Conservation (phyloP, 2,113 vertebrate genomes). For the Cyphomyrus plagiostoma region DNA sequence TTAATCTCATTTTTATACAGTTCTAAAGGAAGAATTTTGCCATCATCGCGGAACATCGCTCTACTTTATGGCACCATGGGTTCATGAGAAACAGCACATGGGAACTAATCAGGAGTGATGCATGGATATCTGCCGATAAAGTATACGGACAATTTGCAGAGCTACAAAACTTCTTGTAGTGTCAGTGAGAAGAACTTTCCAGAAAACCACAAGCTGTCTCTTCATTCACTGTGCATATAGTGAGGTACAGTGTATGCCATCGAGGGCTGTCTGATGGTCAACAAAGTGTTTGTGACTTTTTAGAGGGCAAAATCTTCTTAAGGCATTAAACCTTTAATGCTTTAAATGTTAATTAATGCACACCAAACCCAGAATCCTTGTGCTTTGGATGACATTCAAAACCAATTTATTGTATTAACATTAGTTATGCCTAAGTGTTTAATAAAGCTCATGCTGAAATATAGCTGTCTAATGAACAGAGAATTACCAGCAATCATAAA, state of each 20-base stretch:
- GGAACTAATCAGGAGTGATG: background rate
- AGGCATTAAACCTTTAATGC: background rate
- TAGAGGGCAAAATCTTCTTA: background rate
- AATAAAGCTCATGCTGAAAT: background rate
- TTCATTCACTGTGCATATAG: background rate
- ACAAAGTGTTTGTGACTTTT: background rate
- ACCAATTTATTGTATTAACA: slow-evolving; percentile 4
- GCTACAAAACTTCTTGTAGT: background rate
- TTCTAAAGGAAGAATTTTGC: background rate
- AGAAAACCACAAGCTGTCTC: background rate
- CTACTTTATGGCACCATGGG: background rate
- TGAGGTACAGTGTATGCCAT: background rate
- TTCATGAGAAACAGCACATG: background rate
- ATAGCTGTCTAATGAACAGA: background rate
- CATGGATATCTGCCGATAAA: background rate
- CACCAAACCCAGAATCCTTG: background rate
- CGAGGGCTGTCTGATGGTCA: background rate
- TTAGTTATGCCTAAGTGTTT: slow-evolving; percentile 12
- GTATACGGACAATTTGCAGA: background rate
- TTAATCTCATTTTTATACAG: background rate
- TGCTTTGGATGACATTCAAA: slow-evolving; percentile 5
- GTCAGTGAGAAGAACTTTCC: background rate
- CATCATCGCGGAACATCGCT: background rate
- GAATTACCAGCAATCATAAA: background rate
- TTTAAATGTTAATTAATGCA: slow-evolving; percentile 6